phyloP scores from a whole-genome alignment of 2,888 invertebrate species.

The Morpho achilles region DNA sequence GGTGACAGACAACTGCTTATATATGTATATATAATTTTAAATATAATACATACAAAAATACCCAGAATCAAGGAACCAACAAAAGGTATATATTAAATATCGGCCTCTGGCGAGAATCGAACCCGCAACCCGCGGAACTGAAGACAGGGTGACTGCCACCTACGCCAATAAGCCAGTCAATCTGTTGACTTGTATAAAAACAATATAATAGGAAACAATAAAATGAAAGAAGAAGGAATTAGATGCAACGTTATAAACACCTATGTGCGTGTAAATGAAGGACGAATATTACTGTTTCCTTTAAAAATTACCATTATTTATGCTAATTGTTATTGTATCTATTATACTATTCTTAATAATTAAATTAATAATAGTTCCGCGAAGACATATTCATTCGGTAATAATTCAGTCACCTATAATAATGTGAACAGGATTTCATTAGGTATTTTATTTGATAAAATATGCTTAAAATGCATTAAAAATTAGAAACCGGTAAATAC shows the following conservation, averaged over 20 bases:
- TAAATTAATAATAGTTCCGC: constrained; percentile 15
- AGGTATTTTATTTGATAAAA: constrained; percentile 13
- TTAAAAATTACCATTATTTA: not conserved
- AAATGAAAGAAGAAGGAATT: too few relatives aligned
- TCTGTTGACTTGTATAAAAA: too few relatives aligned
- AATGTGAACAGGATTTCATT: constrained; percentile 21
- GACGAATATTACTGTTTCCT: not conserved
- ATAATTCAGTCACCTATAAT: constrained; percentile 14
- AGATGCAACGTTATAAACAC: not conserved
- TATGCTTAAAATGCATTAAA: constrained; percentile 24
- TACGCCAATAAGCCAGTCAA: too few relatives aligned
- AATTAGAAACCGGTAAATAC: constrained; percentile 21
- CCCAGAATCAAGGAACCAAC: too few relatives aligned
- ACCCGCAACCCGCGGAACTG: too few relatives aligned
- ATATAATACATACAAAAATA: too few relatives aligned
- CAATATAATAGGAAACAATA: too few relatives aligned
- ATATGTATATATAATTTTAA: too few relatives aligned
- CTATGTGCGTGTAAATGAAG: not conserved
- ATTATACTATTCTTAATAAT: not conserved
- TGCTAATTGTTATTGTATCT: not conserved
- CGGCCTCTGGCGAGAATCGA: too few relatives aligned
- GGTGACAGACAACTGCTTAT: too few relatives aligned
- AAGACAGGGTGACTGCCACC: too few relatives aligned
- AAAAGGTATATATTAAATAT: too few relatives aligned
- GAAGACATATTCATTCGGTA: constrained; percentile 11